phyloP scores from a whole-genome alignment of 2,888 invertebrate genomes.

The Branchipolynoe longqiensis region DNA sequence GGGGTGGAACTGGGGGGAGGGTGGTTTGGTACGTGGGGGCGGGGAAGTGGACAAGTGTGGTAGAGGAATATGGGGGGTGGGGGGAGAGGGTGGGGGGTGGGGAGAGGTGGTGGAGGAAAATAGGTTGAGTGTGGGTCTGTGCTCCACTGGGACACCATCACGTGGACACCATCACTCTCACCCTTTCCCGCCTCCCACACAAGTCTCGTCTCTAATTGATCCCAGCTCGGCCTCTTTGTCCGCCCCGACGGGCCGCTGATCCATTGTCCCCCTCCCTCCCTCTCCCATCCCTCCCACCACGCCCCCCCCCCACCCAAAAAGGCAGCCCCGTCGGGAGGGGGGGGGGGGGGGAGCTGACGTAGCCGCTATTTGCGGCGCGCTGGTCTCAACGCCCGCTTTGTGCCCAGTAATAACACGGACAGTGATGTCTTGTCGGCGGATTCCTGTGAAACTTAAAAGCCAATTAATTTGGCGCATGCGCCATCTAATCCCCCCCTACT shows the following conservation, averaged over 20 bases:
- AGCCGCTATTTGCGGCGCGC: slow-evolving; percentile 1
- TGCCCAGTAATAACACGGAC: slow-evolving; percentile 34
- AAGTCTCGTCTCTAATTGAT: slow-evolving; percentile 9
- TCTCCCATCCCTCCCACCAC: neutral
- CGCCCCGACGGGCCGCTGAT: neutral
- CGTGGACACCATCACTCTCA: neutral
- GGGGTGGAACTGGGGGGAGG: neutral
- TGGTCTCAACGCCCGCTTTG: slow-evolving; percentile 5
- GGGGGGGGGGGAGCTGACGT: neutral
- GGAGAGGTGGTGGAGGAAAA: neutral
- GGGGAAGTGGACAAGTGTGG: neutral
- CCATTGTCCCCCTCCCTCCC: slow-evolving; percentile 7
- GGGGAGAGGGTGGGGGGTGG: neutral
- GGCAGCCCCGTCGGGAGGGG: neutral
- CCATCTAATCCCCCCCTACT: slow-evolving; percentile 13
- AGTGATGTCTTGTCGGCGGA: slow-evolving; percentile 27
- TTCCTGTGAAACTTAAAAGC: slow-evolving; percentile 50
- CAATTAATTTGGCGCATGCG: slow-evolving; percentile 55
- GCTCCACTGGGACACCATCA: slow-evolving; percentile 28
- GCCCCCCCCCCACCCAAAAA: neutral
- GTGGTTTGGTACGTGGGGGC: neutral
- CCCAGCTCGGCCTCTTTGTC: slow-evolving; percentile 30
- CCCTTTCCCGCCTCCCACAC: neutral
- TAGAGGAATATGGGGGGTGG: neutral
- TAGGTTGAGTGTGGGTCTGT: too few species aligned